Percentiles rank a stretch among this genome's conserved stretches.
Conservation (phyloP, 1,140 invertebrate species). For the Himalopsyche phryganea region DNA sequence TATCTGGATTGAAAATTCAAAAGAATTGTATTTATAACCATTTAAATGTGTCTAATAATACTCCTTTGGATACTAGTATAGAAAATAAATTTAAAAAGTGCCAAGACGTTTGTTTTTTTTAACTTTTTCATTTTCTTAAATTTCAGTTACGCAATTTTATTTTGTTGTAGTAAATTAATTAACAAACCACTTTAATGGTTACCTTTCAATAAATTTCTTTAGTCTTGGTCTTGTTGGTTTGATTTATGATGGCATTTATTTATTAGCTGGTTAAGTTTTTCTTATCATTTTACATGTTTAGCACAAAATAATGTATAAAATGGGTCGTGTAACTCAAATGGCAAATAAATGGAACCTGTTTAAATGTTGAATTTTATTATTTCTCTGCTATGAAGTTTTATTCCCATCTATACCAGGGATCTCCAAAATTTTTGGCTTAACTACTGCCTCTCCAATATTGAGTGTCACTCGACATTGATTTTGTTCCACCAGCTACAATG, state of each 20-base stretch:
- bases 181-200: not conserved
- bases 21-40: no score
- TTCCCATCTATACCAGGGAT: no score
- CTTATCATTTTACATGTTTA: slow-evolving; percentile 5
- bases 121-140: not conserved
- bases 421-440: no score
- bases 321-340: slow-evolving; percentile 8
- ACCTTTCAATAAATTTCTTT: not conserved
- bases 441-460: no score
- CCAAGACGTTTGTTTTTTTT: not conserved
- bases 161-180: not conserved
- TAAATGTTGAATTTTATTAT: not conserved
- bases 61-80: no score
- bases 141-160: not conserved
- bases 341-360: slow-evolving; percentile 15
- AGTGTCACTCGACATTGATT: no score
- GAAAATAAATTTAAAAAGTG: not conserved
- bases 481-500: no score
- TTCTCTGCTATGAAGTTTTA: no score
- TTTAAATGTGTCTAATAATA: no score
- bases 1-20: no score
- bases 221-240: not conserved
- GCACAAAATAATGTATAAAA: slow-evolving; percentile 6
- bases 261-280: slow-evolving; percentile 8
- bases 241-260: slow-evolving; percentile 3